Base-by-base conservation (phyloP, 2,888 invertebrate species). In the Linnaemya vulpina region DNA sequence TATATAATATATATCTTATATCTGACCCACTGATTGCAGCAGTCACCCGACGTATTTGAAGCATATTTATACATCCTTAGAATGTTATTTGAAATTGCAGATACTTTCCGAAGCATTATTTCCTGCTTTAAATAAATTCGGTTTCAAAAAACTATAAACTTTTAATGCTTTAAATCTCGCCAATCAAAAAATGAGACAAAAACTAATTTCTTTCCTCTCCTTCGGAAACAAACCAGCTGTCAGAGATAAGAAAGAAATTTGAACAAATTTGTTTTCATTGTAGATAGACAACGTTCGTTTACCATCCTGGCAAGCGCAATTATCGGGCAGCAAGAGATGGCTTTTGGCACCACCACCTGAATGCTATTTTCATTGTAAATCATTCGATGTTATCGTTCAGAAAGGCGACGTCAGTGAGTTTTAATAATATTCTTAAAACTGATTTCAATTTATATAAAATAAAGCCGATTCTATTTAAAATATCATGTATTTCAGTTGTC, bases 231-330 rank as follows among this genome's bases (percentile, higher is more conserved):
- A 30, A 30, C 5, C 30, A 30, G 5, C 30, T 30, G 2, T 30
- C 30, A 30, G 30, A 30, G 2, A 3, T 30, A 30, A 30, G n/a
- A n/a, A n/a, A 55, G 13, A 22, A 25, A 5, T n/a, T 0, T 20
- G 4, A 20, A 38, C 22, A 46, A 38, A 20, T 38, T 62, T 38
- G 0, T 9, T 22, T 17, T 38, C 43, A 5, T 70, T 89, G 0
- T 89, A 98, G 98, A 96, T 99, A 87, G 99, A 99, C 93, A 97
- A 98, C 85, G 99, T 99, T 68, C 94, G 95, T 70, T 95, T 97
- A 92, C 97, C 98, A 77, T 99, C 98, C 1, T 99, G 99, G 99
- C 99, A 99, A 93, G 98, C 98, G 0, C 99, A 99, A 93, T 94
- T 99, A 67, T 94, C 95, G 71, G 98, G 99, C 0, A 94, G 93